These are phyloP conservation scores for Subacronicta megacephala DNA, from an alignment of 2,888 invertebrate species.

Conservation along the genomic window DNA sequence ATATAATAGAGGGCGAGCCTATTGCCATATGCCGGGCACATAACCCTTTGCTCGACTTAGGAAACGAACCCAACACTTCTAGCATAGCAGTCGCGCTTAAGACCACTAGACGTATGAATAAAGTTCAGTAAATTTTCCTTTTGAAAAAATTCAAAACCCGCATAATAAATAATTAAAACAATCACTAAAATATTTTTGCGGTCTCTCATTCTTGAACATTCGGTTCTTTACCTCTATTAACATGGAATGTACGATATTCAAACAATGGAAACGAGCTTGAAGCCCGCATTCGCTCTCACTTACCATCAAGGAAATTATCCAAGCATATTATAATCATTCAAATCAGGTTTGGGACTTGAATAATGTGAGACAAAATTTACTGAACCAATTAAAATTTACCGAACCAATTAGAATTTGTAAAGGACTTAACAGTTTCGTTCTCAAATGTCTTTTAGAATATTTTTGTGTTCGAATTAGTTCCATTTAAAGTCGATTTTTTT, in stretches of 20 bases:
- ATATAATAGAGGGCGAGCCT: too few relatives aligned
- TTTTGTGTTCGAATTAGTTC: slow-evolving; percentile 1
- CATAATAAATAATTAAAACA: slow-evolving; percentile 13
- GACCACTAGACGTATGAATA: too few relatives aligned
- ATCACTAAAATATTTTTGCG: slow-evolving; percentile 10
- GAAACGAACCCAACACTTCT: too few relatives aligned
- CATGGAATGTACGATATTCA: slow-evolving; percentile 44
- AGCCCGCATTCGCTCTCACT: slow-evolving; percentile 40
- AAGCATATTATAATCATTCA: slow-evolving; percentile 27
- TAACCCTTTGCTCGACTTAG: too few relatives aligned
- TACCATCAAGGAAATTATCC: slow-evolving; percentile 41
- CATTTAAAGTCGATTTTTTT: neutral
- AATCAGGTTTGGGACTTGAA: slow-evolving; percentile 12
- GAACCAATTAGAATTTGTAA: slow-evolving; percentile 17
- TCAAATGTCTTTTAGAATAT: neutral
- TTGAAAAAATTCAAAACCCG: slow-evolving; percentile 6
- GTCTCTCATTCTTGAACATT: slow-evolving; percentile 10
- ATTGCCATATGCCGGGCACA: too few relatives aligned
- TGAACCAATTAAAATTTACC: slow-evolving; percentile 19
- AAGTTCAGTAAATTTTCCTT: too few relatives aligned
- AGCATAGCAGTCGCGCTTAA: too few relatives aligned
- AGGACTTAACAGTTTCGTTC: neutral
- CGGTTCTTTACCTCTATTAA: slow-evolving; percentile 51
- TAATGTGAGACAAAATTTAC: slow-evolving; percentile 16
- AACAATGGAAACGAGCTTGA: slow-evolving; percentile 37